Conservation (phyloP, 2,113 vertebrate species). For the Pseudorasbora parva region DNA sequence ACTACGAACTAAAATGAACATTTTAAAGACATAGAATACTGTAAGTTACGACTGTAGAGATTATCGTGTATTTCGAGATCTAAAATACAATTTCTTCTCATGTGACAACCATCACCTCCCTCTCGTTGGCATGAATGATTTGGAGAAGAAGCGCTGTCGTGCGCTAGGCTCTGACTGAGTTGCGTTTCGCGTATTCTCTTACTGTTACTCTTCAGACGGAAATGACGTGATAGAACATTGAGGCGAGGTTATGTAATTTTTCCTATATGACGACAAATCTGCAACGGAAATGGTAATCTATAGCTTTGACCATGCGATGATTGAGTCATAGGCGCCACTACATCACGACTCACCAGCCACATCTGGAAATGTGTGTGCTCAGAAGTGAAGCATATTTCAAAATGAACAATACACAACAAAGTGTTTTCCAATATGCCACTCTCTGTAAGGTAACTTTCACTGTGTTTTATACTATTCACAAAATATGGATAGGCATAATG, state of each 20-base stretch:
- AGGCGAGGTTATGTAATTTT: constrained; percentile 45
- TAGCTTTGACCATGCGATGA: constrained; percentile 25
- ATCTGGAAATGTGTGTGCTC: background rate
- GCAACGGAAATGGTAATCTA: constrained; percentile 37
- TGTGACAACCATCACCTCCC: background rate
- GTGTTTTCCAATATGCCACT: background rate
- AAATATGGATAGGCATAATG: background rate
- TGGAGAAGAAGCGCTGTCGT: background rate
- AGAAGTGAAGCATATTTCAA: background rate
- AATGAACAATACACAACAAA: background rate
- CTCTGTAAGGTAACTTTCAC: background rate
- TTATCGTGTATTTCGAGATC: background rate
- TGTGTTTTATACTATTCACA: background rate
- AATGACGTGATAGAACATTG: constrained; percentile 36
- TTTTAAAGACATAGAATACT: background rate
- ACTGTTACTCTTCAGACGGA: constrained; percentile 21
- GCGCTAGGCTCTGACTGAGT: background rate
- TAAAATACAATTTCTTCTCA: background rate
- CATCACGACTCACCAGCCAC: constrained; percentile 39
- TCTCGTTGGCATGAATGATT: background rate
- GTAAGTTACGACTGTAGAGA: background rate
- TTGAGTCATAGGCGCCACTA: constrained; percentile 37
- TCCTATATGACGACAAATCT: constrained; percentile 26
- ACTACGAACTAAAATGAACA: background rate
- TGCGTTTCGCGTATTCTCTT: background rate